Percentiles rank a stretch among this genome's conserved stretches.
These are phyloP conservation scores for Scolopax rusticola DNA, from an alignment of 2,797 vertebrate genomes.

Conservation along the genomic window DNA sequence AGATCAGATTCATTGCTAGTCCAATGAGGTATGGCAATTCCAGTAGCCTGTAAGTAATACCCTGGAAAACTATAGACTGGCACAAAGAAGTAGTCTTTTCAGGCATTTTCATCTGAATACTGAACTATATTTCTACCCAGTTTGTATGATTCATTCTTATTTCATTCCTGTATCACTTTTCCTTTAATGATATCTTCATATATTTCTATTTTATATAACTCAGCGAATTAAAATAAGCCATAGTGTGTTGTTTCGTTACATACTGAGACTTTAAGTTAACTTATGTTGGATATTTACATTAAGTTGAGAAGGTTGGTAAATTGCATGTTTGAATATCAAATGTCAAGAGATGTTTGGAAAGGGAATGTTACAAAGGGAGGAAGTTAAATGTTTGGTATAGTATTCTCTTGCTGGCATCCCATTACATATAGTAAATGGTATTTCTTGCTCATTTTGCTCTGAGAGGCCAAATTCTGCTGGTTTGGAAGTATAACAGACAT, in stretches of 20 bases:
- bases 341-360: slow-evolving; percentile 60
- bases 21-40: not conserved
- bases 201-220: not conserved
- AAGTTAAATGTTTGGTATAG: slow-evolving; percentile 63
- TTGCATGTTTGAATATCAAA: slow-evolving; percentile 67
- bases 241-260: not conserved
- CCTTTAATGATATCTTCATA: slow-evolving; percentile 19
- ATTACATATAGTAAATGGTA: slow-evolving; percentile 46
- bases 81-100: not conserved
- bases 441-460: slow-evolving; percentile 59
- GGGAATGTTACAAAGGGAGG: slow-evolving; percentile 58
- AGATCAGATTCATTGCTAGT: not conserved
- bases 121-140: not conserved
- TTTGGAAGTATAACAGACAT: slow-evolving; percentile 55
- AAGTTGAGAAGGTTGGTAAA: slow-evolving; percentile 51
- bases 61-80: not conserved
- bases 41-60: not conserved
- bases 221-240: not conserved
- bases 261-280: slow-evolving; percentile 17
- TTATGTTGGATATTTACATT: slow-evolving; percentile 57
- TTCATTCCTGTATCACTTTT: slow-evolving; percentile 22
- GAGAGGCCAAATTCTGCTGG: slow-evolving; percentile 44
- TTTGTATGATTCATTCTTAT: not conserved
- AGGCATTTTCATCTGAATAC: not conserved
- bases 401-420: slow-evolving; percentile 59